A percentile compares a stretch with the other conserved stretches of the same genome.
These are phyloP conservation scores for Pavo muticus DNA, from an alignment of 2,113 vertebrate species.

Conservation along the genomic window DNA sequence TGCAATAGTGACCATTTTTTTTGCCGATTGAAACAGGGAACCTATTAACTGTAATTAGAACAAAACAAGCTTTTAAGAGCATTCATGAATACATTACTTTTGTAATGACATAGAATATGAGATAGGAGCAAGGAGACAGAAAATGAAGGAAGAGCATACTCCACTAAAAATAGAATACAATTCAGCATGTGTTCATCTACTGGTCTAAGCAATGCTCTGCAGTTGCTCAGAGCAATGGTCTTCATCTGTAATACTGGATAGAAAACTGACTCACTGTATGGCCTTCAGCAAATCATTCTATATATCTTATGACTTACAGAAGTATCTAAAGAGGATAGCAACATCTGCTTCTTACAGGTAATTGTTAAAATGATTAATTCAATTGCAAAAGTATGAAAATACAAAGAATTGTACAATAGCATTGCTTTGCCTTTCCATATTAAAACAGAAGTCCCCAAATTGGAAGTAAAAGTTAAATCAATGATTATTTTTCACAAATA, in stretches of 20 bases:
- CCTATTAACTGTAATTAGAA: not conserved
- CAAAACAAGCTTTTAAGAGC: not conserved
- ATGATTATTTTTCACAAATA: not conserved
- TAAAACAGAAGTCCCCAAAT: not conserved
- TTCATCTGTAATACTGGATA: not conserved
- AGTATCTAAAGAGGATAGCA: not conserved
- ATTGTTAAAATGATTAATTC: not conserved
- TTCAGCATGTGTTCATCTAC: not conserved
- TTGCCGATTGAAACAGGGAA: not conserved
- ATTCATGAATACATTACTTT: not conserved
- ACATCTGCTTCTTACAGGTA: not conserved
- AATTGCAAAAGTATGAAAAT: not conserved
- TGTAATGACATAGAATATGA: not conserved
- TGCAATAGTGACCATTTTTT: not conserved
- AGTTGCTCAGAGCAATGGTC: not conserved
- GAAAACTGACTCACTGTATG: not conserved
- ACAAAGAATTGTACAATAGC: not conserved
- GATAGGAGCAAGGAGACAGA: not conserved
- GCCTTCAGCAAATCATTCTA: not conserved
- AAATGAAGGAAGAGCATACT: not conserved
- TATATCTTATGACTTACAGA: rapidly evolving
- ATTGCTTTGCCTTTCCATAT: not conserved
- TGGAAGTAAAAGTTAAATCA: not conserved
- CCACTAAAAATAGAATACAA: not conserved
- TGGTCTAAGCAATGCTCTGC: not conserved